Evolutionary conservation across 1,140 invertebrate genomes (phyloP).

Genomic region (Drosophila kanapiae): DNA sequence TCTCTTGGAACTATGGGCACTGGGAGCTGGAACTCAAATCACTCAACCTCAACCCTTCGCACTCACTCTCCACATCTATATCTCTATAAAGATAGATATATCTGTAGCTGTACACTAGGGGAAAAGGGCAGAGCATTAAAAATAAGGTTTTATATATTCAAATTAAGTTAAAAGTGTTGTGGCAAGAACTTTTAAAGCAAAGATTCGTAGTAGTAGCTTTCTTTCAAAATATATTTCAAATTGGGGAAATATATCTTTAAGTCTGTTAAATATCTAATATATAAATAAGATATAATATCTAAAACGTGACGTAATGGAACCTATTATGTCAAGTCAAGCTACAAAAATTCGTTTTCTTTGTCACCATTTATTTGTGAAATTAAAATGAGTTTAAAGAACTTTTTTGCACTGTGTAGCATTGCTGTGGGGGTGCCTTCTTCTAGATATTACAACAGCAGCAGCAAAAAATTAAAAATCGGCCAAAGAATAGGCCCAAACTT

Average conservation of each 20-base stretch:
- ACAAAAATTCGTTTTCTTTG: too few species aligned
- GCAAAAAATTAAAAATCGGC: slow-evolving; percentile 6
- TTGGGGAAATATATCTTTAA: too few species aligned
- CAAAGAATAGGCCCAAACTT: slow-evolving; percentile 47
- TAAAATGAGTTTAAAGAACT: too few species aligned
- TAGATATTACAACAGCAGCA: slow-evolving; percentile 50
- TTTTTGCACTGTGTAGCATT: too few species aligned
- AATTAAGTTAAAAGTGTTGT: not conserved
- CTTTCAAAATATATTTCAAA: too few species aligned
- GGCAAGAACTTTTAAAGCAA: too few species aligned
- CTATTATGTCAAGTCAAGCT: too few species aligned
- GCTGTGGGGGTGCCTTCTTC: slow-evolving; percentile 59
- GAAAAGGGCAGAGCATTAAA: not conserved
- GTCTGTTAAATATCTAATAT: too few species aligned
- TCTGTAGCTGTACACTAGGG: not conserved
- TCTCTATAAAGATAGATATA: not conserved
- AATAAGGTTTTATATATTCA: not conserved
- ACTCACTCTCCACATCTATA: not conserved
- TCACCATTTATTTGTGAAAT: too few species aligned
- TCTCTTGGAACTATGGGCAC: slow-evolving; percentile 2
- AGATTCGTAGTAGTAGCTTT: too few species aligned
- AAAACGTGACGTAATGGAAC: too few species aligned
- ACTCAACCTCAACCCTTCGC: slow-evolving; percentile 33
- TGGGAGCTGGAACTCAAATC: slow-evolving; percentile 16
- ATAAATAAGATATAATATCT: too few species aligned